Conservation (phyloP, 2,113 vertebrate genomes). For the Camarhynchus parvulus region DNA sequence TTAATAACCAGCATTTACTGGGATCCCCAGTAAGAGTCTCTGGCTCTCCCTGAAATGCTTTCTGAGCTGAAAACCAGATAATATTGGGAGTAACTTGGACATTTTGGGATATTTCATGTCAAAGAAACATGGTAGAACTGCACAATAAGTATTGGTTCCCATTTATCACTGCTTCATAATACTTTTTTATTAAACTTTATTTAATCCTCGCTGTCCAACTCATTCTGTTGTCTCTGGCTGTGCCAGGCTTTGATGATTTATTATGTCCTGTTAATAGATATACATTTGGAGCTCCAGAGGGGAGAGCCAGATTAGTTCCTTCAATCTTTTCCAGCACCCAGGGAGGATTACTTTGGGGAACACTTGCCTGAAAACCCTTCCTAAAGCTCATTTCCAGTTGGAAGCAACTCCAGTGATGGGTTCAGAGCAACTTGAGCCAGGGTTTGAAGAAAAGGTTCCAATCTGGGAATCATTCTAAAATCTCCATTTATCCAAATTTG, state of each 20-base stretch:
- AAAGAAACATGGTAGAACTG: not conserved
- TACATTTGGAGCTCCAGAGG: not conserved
- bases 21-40: not conserved
- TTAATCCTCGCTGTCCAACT: conserved; percentile 39
- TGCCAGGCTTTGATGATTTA: conserved; percentile 46
- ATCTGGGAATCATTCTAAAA: no score
- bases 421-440: not conserved
- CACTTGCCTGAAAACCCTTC: not conserved
- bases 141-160: not conserved
- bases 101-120: not conserved
- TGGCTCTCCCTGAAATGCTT: not conserved
- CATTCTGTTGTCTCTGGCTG: not conserved
- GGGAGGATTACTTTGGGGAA: not conserved
- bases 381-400: not conserved
- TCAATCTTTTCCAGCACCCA: not conserved
- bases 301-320: not conserved
- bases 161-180: conserved; percentile 37
- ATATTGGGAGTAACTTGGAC: not conserved
- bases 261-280: not conserved
- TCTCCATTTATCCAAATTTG: not conserved
- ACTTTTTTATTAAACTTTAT: conserved; percentile 60
- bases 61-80: not conserved
- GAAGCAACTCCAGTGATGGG: not conserved
- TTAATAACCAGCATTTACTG: not conserved
- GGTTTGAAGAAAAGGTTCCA: not conserved